Conservation (phyloP, 2,113 vertebrate genomes). For the Neotragus moschatus region DNA sequence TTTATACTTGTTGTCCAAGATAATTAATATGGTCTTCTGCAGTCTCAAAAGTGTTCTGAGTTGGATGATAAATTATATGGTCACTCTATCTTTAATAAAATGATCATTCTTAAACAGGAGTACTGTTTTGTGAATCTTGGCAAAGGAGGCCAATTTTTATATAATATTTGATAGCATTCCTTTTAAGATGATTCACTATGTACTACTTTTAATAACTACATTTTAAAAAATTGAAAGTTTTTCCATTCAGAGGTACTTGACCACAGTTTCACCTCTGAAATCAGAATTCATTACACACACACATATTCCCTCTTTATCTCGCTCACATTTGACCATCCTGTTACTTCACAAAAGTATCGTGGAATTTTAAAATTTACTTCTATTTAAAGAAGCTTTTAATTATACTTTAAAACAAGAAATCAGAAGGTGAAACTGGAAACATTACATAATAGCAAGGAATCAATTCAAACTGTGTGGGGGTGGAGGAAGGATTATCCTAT, state of each 20-base stretch:
- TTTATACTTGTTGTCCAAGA: not conserved
- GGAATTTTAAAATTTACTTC: not conserved
- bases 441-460: not conserved
- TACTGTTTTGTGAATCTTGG: conserved; percentile 6
- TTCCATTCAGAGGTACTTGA: not conserved
- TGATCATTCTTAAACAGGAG: conserved; percentile 1
- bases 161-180: conserved; percentile 31
- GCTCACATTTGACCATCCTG: not conserved
- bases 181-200: conserved; percentile 21
- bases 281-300: not conserved
- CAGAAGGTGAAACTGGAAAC: not conserved
- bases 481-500: not conserved
- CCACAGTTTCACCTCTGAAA: not conserved
- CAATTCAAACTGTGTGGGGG: not conserved
- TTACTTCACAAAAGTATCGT: not conserved
- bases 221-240: not conserved
- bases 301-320: not conserved
- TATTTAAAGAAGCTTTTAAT: not conserved
- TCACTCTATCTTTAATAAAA: conserved; percentile 5
- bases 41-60: not conserved
- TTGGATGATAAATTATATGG: not conserved
- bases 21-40: not conserved
- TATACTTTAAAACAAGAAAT: not conserved
- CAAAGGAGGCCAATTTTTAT: not conserved
- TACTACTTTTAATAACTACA: conserved; percentile 13